phyloP scores from a whole-genome alignment of 2,888 invertebrate genomes.

The Malthinus seriepunctatus region DNA sequence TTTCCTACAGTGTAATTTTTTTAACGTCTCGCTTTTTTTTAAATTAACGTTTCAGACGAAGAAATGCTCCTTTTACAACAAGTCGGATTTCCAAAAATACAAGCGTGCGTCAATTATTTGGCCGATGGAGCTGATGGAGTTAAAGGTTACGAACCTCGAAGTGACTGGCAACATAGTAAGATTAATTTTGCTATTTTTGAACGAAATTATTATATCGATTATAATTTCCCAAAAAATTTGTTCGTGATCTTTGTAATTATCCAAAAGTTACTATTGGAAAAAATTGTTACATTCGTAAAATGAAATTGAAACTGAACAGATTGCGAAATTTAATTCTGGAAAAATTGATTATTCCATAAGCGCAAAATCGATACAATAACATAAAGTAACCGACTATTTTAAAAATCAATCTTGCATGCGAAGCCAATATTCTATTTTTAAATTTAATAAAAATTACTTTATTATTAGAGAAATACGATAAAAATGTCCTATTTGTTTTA shows the following conservation, averaged over 20 bases:
- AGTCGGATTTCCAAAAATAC: conserved; percentile 69
- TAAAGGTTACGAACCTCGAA: conserved; percentile 70
- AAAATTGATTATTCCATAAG: too few relatives aligned
- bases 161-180: conserved; percentile 82
- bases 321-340: too few relatives aligned
- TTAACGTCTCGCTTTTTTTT: too few relatives aligned
- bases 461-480: conserved; percentile 3
- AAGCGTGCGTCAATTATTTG: conserved; percentile 80
- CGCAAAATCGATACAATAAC: too few relatives aligned
- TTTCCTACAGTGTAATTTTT: not conserved
- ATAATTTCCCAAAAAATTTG: conserved; percentile 25
- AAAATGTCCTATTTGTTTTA: conserved; percentile 49
- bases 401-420: too few relatives aligned
- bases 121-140: conserved; percentile 68
- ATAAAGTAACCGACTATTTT: too few relatives aligned
- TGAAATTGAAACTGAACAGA: too few relatives aligned
- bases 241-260: conserved; percentile 1
- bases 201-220: too few relatives aligned
- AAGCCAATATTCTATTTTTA: too few relatives aligned
- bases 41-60: conserved; percentile 58
- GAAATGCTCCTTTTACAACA: conserved; percentile 69
- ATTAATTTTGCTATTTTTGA: conserved; percentile 32
- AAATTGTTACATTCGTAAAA: too few relatives aligned
- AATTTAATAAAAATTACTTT: not conserved
- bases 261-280: not conserved